Evolutionary conservation across 2,797 vertebrate species (phyloP), one percentile per base, ranked within the genome.

Genomic region (Ctenopoma kingsleyae): DNA sequence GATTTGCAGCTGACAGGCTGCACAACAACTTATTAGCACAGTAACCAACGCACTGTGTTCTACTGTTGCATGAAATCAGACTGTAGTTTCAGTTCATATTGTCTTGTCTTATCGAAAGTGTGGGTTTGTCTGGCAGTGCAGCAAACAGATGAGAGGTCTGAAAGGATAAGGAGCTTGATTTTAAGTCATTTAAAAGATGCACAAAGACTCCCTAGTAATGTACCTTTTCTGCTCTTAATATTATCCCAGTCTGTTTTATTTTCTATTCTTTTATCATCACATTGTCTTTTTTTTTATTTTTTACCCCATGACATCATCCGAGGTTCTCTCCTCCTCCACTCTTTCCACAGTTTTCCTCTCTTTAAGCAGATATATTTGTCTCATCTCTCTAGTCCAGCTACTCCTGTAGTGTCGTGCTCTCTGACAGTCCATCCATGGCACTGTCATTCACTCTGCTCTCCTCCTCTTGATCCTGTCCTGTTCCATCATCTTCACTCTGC

Each of bases 401-500:
- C 69, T 54, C 35, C 54, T 0, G 35, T 38, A 2, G 8, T 41
- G 53, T 61, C 54, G 25, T 47, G 47, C 19, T 59, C 41, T 77
- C 72, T 35, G 43, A 20, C 16, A 2, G 6, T 12, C 68, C 56
- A 0, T 67, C 78, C 41, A 48, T 20, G 57, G 4, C 8, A 3
- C 35, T 16, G 9, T 68, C 41, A 0, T 80, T 49, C 52, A 53
- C 59, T 41, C 11, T 43, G 36, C 25, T 49, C 36, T 3, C 16
- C 2, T 47, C 47, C 30, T 61, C 57, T 54, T 50, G 47, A 9
- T 65, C 56, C 25, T 23, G 13, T 1, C 9, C 48, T 7, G 13
- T 9, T 2, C 8, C 30, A 51, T 36, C 32, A 15, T 50, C 56
- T 44, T 56, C 68, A 47, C 64, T 83, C 61, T 20, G 48, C 30